These are phyloP conservation scores for Brachirus orientalis DNA, from an alignment of 2,113 vertebrate species.

Conservation along the genomic window DNA sequence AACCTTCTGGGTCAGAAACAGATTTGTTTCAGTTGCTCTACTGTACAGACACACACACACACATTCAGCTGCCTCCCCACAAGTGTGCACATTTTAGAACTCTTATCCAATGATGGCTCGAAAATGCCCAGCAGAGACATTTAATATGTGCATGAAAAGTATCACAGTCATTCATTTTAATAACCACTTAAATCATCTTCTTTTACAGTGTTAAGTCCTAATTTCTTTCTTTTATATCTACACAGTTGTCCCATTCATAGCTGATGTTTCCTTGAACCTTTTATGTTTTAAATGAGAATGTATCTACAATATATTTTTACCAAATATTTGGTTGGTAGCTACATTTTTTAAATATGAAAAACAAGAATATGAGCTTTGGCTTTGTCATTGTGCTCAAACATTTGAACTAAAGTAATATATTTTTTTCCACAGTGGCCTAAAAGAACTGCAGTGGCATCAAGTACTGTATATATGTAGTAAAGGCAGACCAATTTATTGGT, in stretches of 20 bases:
- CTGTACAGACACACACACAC: background rate
- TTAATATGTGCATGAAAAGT: constrained; percentile 29
- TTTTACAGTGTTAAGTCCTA: background rate
- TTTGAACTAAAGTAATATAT: too few relatives aligned
- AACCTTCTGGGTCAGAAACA: background rate
- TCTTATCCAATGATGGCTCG: constrained; percentile 18
- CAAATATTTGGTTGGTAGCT: background rate
- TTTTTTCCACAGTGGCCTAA: too few relatives aligned
- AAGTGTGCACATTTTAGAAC: constrained; percentile 37
- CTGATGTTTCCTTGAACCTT: constrained; percentile 13
- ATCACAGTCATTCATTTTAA: constrained; percentile 39
- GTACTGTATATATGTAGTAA: too few relatives aligned
- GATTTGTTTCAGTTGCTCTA: constrained; percentile 27
- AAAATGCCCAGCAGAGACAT: constrained; percentile 12
- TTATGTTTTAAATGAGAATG: background rate
- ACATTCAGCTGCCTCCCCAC: background rate
- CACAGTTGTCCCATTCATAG: background rate
- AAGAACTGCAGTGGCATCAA: too few relatives aligned
- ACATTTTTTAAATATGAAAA: background rate
- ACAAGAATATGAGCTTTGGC: too few relatives aligned
- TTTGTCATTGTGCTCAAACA: too few relatives aligned
- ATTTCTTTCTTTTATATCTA: background rate
- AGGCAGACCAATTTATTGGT: too few relatives aligned
- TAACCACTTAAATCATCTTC: constrained; percentile 18
- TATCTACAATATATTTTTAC: background rate